Base-by-base conservation (phyloP, 2,113 vertebrate genomes). In the Pithys albifrons region DNA sequence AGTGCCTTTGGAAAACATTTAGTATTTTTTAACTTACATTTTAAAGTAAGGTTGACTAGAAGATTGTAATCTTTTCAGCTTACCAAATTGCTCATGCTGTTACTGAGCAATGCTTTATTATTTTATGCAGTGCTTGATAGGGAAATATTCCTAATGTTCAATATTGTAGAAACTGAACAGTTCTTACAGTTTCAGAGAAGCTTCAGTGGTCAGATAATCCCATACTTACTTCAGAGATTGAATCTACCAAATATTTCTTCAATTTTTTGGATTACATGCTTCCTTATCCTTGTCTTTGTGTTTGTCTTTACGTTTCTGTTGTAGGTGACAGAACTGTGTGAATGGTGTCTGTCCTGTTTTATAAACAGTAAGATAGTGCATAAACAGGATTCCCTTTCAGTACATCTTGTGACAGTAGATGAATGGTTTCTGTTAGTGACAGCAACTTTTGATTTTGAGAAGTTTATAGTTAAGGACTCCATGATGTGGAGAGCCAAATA, bases 121-220 rank as follows among this genome's bases (percentile, higher is more conserved):
- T 73, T 69, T 90, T 91, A 94, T 93, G 52, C 81, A 72, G 55
- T 5, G 5, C 71, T 69, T 28, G 10, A 85, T 46, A 86, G 41
- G 70, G 64, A 85, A 91, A 61, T 82, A 76, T 76, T 79, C 84
- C 69, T 95, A 33, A 91, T 95, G 79, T 45, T 70, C 14, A 39
- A 2, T 65, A 13, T 75, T 46, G 31, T 55, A 74, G 73, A 65
- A 88, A 75, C 17, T 33, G 67, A 87, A 74, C 16, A 28, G 18
- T 59, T 24, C 13, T 59, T 87, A n/a, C 2, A 35, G 31, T 84
- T 74, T 31, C 41, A 45, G 39, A 28, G 31, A 74, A 6, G 39
- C 39, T 79, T 70, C 1, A 0, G 17, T 48, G 48, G n/a, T 59
- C 57, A 52, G 27, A 58, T 89, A 76, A 72, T 85, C 33, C 16